Base-by-base conservation (phyloP, 2,113 vertebrate genomes). In the Crotalus helleri region DNA sequence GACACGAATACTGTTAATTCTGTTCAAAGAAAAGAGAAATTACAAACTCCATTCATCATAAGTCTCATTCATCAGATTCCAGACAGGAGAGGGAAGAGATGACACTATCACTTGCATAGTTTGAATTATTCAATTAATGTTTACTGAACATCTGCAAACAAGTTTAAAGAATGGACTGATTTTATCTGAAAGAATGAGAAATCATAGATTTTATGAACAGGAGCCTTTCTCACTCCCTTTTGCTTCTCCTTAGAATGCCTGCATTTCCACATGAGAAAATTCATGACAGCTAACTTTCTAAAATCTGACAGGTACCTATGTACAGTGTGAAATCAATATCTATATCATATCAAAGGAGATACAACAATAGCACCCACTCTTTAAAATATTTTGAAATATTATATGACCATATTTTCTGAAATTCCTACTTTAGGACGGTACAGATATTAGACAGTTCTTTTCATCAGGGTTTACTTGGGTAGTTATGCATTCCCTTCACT, bases 241-340 rank as follows among this genome's bases (percentile, higher is more conserved):
- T 91, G 55, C 81, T 90, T 3, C 64, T 61, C 54, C 64, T 85
- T 58, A 29, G 92, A 88, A 57, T 51, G 33, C 29, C 55, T 86
- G 88, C 19, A 51, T 46, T 93, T 93, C 90, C 88, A 61, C 58
- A 39, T 61, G 88, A 89, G 26, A 89, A 44, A 92, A 89, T 92
- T 58, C 29, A 90, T 61, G 55, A 93, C 88, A 93, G 39, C 39
- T 15, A 89, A 81, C 11, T 29, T 85, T 90, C 74, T 51, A 90
- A 85, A 49, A 7, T 93, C 23, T 86, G 92, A 39, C 55, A 49
- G n/a, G 55, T 59, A 59, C n/a, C 69, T 49, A 90, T 85, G 88
- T 24, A 90, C 51, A 51, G 21, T 15, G 29, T 57, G 54, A 89
- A 92, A 90, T 85, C 29, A 57, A 39, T 90, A 85, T 24, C 54